Percentiles rank a stretch among this genome's conserved stretches.
phyloP scores from a whole-genome alignment of 2,797 vertebrate genomes.

The Bufotes viridis region DNA sequence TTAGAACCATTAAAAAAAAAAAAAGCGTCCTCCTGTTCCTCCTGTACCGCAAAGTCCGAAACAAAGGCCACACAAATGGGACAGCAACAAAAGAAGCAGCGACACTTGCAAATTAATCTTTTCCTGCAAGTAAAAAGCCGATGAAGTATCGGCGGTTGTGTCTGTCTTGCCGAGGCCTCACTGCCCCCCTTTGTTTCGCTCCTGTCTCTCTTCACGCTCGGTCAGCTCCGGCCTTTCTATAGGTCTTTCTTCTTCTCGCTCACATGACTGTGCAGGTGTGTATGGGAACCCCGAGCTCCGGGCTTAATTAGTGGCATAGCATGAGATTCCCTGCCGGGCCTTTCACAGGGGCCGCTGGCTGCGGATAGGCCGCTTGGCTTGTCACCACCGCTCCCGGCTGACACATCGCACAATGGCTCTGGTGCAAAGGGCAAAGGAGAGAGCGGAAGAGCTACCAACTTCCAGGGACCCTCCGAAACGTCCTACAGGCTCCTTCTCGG shows the following conservation, averaged over 20 bases:
- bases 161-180: not conserved
- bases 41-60: not conserved
- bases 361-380: slow-evolving; percentile 62
- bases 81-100: slow-evolving; percentile 36
- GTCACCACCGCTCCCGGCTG: slow-evolving; percentile 68
- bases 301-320: slow-evolving; percentile 92
- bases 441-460: slow-evolving; percentile 12
- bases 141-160: not conserved
- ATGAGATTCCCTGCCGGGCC: slow-evolving; percentile 79
- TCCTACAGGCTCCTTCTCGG: not conserved
- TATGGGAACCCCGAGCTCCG: slow-evolving; percentile 79
- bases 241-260: slow-evolving; percentile 61
- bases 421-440: slow-evolving; percentile 57
- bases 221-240: slow-evolving; percentile 62
- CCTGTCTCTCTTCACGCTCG: slow-evolving; percentile 67
- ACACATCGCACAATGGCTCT: slow-evolving; percentile 74
- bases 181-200: slow-evolving; percentile 48
- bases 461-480: slow-evolving; percentile 65
- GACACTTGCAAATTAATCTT: slow-evolving; percentile 54
- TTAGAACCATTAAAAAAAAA: not conserved
- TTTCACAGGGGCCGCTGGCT: slow-evolving; percentile 75
- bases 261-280: slow-evolving; percentile 93
- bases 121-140: slow-evolving; percentile 32
- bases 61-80: slow-evolving; percentile 42
- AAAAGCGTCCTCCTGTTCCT: not conserved